A percentile compares a stretch with the other conserved stretches of the same genome.
Conservation (phyloP, 1,140 invertebrate genomes). For the Triops cancriformis region DNA sequence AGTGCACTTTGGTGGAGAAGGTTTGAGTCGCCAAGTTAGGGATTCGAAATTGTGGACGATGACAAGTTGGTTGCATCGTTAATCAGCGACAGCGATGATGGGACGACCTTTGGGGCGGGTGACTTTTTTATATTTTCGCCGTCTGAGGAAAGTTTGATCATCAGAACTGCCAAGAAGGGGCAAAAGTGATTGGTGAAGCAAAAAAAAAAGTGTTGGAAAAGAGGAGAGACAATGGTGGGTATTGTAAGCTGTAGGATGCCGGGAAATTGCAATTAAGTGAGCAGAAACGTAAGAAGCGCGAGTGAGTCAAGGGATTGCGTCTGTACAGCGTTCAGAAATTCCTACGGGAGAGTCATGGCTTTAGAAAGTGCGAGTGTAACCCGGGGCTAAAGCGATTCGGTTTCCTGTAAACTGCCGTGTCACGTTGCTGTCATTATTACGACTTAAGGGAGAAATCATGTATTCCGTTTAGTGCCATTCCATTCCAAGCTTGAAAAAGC, state of each 20-base stretch:
- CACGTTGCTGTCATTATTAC: neutral
- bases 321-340: neutral
- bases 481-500: too few relatives aligned
- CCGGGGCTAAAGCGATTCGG: neutral
- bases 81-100: neutral
- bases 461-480: neutral
- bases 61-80: neutral
- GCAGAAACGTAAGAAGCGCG: neutral
- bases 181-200: neutral
- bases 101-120: neutral
- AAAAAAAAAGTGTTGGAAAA: constrained; percentile 10
- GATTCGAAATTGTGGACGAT: neutral
- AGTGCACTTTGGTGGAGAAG: neutral
- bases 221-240: neutral
- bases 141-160: neutral
- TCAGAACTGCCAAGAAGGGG: neutral
- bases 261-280: neutral
- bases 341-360: neutral
- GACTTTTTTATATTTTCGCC: too few relatives aligned
- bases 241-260: neutral
- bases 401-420: neutral
- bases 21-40: neutral
- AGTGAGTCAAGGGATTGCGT: neutral
- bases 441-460: neutral
- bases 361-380: neutral